Percentiles rank a stretch among this genome's conserved stretches.
Evolutionary conservation across 2,888 invertebrate species (phyloP).

Genomic region (Archips crataeganus): DNA sequence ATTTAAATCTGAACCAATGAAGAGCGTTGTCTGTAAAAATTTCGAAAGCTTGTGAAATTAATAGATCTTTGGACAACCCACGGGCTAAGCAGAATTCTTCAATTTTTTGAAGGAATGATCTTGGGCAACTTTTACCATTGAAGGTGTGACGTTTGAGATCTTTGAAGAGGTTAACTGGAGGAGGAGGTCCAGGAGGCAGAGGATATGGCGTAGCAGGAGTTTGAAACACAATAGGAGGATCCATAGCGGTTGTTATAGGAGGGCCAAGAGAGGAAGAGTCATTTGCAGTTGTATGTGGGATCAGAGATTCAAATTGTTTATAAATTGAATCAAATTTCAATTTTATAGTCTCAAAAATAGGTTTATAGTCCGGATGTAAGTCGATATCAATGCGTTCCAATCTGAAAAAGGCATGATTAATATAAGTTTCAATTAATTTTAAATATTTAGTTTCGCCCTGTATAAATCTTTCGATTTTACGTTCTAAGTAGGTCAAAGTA

Average conservation of each 20-base stretch:
- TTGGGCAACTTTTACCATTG: neutral
- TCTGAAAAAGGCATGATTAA: too few relatives aligned
- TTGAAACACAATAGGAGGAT: neutral
- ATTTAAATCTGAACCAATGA: neutral
- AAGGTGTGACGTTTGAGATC: neutral
- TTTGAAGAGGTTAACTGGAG: neutral
- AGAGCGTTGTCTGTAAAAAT: neutral
- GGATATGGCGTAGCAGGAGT: neutral
- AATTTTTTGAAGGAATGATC: neutral
- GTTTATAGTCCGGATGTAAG: too few relatives aligned
- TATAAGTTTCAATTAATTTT: too few relatives aligned
- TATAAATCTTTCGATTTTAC: neutral
- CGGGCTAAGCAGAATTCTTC: neutral
- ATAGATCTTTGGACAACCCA: neutral
- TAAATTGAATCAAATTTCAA: too few relatives aligned
- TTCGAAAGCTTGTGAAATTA: neutral
- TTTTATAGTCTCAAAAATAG: too few relatives aligned
- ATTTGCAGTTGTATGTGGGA: neutral
- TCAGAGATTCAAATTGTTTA: too few relatives aligned
- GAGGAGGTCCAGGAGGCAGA: neutral
- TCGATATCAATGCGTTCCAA: too few relatives aligned
- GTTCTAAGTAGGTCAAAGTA: neutral
- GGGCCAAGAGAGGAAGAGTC: neutral
- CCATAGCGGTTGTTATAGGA: neutral
- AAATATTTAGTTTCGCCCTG: too few relatives aligned